These are phyloP conservation scores for Eupithecia inturbata DNA, from an alignment of 2,888 invertebrate genomes.

Conservation along the genomic window DNA sequence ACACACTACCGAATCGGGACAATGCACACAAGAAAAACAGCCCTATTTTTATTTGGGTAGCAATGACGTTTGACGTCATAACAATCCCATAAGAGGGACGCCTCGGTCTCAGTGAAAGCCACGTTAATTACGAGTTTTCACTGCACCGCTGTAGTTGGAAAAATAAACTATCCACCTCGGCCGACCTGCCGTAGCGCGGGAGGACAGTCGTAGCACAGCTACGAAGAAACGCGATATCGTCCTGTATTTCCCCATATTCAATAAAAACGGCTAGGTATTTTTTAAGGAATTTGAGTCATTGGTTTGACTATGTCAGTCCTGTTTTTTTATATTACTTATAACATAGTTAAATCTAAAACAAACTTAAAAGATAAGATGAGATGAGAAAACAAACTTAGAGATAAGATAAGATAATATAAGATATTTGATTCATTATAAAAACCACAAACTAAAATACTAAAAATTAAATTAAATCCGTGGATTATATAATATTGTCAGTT, in stretches of 20 bases:
- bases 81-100: conserved; percentile 63
- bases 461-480: too few relatives aligned
- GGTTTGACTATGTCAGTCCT: too few relatives aligned
- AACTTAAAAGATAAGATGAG: too few relatives aligned
- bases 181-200: conserved; percentile 38
- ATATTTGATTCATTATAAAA: too few relatives aligned
- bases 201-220: neutral
- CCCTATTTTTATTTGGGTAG: conserved; percentile 54
- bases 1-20: conserved; percentile 26
- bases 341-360: too few relatives aligned
- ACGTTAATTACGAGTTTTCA: conserved; percentile 73
- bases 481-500: too few relatives aligned
- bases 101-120: conserved; percentile 61
- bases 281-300: too few relatives aligned
- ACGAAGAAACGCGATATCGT: neutral
- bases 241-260: neutral
- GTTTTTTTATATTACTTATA: too few relatives aligned
- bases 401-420: too few relatives aligned
- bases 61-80: conserved; percentile 58
- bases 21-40: conserved; percentile 29
- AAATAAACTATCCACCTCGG: conserved; percentile 59
- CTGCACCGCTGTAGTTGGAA: conserved; percentile 58
- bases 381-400: too few relatives aligned
- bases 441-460: too few relatives aligned
- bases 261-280: too few relatives aligned